Evolutionary conservation across 2,797 vertebrate species (phyloP), one percentile per base, ranked within the genome.

Genomic region (Acrocephalus scirpaceus): DNA sequence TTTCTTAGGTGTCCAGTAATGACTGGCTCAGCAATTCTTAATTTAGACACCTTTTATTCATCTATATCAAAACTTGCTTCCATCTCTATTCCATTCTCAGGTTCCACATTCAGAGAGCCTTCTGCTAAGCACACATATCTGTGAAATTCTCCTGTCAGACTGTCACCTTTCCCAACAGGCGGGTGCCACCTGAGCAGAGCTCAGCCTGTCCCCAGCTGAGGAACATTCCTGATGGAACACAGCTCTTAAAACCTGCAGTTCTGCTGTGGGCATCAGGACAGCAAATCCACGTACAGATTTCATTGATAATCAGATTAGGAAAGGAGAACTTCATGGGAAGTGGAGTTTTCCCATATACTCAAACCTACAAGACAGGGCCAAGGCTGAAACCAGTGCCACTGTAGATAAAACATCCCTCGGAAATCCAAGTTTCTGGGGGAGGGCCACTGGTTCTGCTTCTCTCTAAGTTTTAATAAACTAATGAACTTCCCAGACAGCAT

Each of bases 201-300:
- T 57, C 11, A 10, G 27, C 29, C 47, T 20, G 27, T 12, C 20
- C 76, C 44, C 74, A 79, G n/a, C 51, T 82, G 44, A 79, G 56
- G 32, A 73, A 9, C 13, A 9, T 0, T 25, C 40, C 56, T 42
- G 26, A 23, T 10, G 47, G 65, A 45, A 4, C 7, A 34, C 1
- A 64, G 42, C 34, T 80, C 56, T 92, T 69, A 47, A 50, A 81
- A 21, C 0, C 2, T 38, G 29, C 30, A 54, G 27, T 4, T 81
- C 42, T 88, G 44, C 29, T 29, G 23, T 29, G 53, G 34, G 21
- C 50, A 58, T 19, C 53, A 58, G 61, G 22, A 70, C 29, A 60
- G 42, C 38, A 54, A 62, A 62, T 30, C 65, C 58, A 58, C 1
- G 0, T 2, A 9, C 0, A 75, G 10, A 61, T 26, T 42, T 48